Base-by-base conservation (phyloP, 2,113 vertebrate genomes). In the Suricata suricatta region DNA sequence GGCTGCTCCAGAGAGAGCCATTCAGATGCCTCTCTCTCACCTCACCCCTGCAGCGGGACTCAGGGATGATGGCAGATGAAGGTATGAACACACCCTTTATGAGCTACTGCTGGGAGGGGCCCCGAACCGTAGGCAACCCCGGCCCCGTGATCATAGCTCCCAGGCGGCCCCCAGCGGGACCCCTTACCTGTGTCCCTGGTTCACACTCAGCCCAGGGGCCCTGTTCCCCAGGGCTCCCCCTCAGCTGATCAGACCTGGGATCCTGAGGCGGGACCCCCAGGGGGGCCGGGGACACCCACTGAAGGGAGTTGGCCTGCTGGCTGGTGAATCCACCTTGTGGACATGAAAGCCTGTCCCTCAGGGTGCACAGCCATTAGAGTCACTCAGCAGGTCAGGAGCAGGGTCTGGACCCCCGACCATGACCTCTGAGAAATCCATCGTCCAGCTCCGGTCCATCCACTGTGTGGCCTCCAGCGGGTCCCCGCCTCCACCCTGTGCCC, bases 51-150 rank as follows among this genome's bases (percentile, higher is more conserved):
- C 66, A 17, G 66, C 3, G 33, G 15, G 31, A 0, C 64, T 68
- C 66, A n/a, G 66, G 16, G 0, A 68, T 3, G 3, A 7, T 3
- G 33, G 31, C 7, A 17, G 33, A 68, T 17, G 16, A n/a, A 68
- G 7, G 27, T 8, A 7, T 13, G 64, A 31, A 14, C 27, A 9
- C 12, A 3, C 29, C 64, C 64, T 1, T 0, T 0, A 21, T 66
- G 64, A 66, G 12, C 11, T 12, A 1, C 64, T 66, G 29, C 29
- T 14, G 11, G 27, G 64, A 31, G 27, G 29, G 4, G 25, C 64
- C 29, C 27, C 1, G 10, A 0, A 27, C 3, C 12, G 23, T 7
- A 23, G 13, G 41, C 69, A 71, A 8, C 10, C 4, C 8, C 3
- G 8, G 17, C 69, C 19, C 11, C 17, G 69, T 9, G 17, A 9